Base-by-base conservation (phyloP, 2,888 invertebrate species). In the Agrotis puta region DNA sequence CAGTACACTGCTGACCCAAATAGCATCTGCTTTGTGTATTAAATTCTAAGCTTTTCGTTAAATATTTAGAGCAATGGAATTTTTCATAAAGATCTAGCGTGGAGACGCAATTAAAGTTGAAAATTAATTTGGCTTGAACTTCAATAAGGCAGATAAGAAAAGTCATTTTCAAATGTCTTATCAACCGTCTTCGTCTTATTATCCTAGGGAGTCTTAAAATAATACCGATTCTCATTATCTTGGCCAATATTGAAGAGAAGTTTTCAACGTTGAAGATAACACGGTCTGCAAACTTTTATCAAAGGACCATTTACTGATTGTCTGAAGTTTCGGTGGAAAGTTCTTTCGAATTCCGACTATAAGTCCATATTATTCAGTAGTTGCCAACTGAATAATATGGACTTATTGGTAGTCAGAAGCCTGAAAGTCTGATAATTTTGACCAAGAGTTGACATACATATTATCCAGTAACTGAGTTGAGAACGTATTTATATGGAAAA, bases 21-120 rank as follows among this genome's bases (percentile, higher is more conserved):
- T 81, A 81, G 69, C 85, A 86, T 85, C 88, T 88, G 88, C 81
- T 86, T 83, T 84, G 73, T 78, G 61, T 71, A 82, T 88, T 71
- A 63, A 73, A 76, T 74, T 61, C 70, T 53, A 54, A 79, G 27
- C 50, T 39, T 81, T 74, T 58, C 47, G 47, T 53, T 51, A 16
- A 72, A 57, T 56, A 64, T 64, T 61, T 18, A 57, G 45, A 48
- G 14, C 43, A 20, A 9, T n/a, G 1, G 18, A 45, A 27, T n/a
- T 27, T 33, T 24, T n/a, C 27, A 7, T 24, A 33, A n/a, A n/a
- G 3, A 48, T 47, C 39, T 45, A 18, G 9, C 20, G 1, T 20
- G 7, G 14, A 3, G 11, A 24, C 16, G 7, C 13, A 9, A 13
- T 54, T 5, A 20, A 50, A 69, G 20, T 77, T 51, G 24, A 20